phyloP scores from a whole-genome alignment of 2,888 invertebrate genomes.

The Octonoba sinensis region DNA sequence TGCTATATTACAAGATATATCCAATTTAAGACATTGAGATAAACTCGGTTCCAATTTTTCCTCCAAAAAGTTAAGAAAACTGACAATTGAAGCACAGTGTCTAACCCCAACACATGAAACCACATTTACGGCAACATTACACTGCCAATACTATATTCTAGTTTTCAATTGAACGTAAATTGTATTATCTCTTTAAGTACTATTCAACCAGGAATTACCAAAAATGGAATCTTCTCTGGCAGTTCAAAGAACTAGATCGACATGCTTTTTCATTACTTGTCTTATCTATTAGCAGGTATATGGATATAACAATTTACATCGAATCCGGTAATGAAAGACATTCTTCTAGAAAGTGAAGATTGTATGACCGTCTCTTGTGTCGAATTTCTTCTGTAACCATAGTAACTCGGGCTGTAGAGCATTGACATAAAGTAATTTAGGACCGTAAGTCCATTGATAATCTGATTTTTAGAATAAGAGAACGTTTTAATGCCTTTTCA shows the following conservation, averaged over 20 bases:
- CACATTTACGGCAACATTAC: too few species aligned
- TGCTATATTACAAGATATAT: too few species aligned
- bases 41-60: too few species aligned
- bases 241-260: conserved; percentile 24
- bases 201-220: too few species aligned
- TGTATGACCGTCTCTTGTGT: conserved; percentile 23
- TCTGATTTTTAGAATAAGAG: conserved; percentile 39
- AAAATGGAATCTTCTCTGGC: neutral
- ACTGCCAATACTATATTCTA: too few species aligned
- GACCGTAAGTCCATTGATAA: conserved; percentile 26
- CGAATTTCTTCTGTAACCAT: conserved; percentile 48
- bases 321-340: conserved; percentile 24
- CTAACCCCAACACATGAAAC: too few species aligned
- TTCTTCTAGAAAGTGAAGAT: conserved; percentile 14
- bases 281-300: conserved; percentile 26
- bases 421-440: conserved; percentile 33
- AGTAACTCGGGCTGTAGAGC: conserved; percentile 34
- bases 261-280: conserved; percentile 11
- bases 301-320: conserved; percentile 12
- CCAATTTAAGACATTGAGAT: too few species aligned
- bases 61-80: too few species aligned
- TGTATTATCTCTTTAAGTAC: too few species aligned
- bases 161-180: too few species aligned
- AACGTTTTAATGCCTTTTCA: conserved; percentile 17
- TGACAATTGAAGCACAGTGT: too few species aligned